These are phyloP conservation scores for Drosophila emarginata DNA, from an alignment of 2,888 invertebrate genomes.

Conservation along the genomic window DNA sequence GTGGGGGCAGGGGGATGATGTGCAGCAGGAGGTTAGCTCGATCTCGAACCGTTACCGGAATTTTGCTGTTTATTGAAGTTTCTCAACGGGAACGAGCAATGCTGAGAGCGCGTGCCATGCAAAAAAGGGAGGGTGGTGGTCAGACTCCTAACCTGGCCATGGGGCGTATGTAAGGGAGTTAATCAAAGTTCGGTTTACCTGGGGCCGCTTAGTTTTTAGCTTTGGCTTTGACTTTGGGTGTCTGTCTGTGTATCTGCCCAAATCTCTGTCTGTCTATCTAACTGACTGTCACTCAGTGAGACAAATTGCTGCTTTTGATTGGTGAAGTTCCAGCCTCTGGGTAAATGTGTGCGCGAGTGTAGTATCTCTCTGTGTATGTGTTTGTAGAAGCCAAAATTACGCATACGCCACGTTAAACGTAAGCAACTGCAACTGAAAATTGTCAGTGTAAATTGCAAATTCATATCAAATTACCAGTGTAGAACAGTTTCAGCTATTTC, in stretches of 20 bases:
- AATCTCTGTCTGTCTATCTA: neutral
- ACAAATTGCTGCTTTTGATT: slow-evolving; percentile 50
- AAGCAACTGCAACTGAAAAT: slow-evolving; percentile 38
- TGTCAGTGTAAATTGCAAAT: slow-evolving; percentile 67
- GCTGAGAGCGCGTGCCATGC: slow-evolving; percentile 3
- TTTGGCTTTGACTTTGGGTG: slow-evolving; percentile 28
- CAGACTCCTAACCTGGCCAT: neutral
- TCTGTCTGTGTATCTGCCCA: neutral
- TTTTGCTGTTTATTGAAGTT: slow-evolving; percentile 46
- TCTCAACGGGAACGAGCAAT: slow-evolving; percentile 6
- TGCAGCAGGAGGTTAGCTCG: neutral
- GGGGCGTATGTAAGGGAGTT: slow-evolving; percentile 35
- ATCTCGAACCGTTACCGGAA: slow-evolving; percentile 15
- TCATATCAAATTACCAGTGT: slow-evolving; percentile 66
- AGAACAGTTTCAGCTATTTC: slow-evolving; percentile 7
- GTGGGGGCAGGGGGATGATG: slow-evolving; percentile 9
- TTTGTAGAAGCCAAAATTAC: slow-evolving; percentile 48
- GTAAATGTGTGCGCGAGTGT: slow-evolving; percentile 8
- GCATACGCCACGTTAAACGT: slow-evolving; percentile 58
- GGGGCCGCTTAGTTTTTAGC: slow-evolving; percentile 51
- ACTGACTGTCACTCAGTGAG: slow-evolving; percentile 15
- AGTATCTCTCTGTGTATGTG: neutral
- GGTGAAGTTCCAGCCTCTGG: slow-evolving; percentile 40
- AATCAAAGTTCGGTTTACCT: slow-evolving; percentile 70
- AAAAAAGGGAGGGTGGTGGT: neutral